Base-by-base conservation (phyloP, 2,113 vertebrate species). In the Dicaeum eximium region DNA sequence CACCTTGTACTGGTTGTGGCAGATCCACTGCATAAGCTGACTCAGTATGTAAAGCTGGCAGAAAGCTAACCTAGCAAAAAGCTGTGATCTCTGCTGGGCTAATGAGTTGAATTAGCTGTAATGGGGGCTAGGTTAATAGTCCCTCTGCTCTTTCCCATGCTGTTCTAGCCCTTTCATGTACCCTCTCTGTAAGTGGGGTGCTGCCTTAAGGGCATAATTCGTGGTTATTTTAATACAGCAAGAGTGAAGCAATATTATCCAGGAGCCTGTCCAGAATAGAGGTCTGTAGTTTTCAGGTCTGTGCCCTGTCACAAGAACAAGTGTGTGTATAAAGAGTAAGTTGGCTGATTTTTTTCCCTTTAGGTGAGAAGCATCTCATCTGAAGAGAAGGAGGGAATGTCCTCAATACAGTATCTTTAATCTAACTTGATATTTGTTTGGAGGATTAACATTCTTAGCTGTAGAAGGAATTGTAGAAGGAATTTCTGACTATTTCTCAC, bases 11-110 rank as follows among this genome's bases (percentile, higher is more conserved):
- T 50, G 48, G 86, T 50, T 64, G 16, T 44, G 65, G 42, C 50
- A 94, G 71, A 69, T 72, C 54, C 5, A 7, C 25, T 86, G 86
- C 42, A 24, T 42, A 80, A 92, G 82, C 90, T 94, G 93, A 88
- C 58, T 92, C 45, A 20, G 71, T 80, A 57, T 25, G 13, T 72
- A 72, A 77, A 54, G 67, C 79, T 75, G 81, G 47, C 64, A 86
- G 86, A 83, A 90, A 83, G 87, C 96, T 93, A 93, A 70, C 79
- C 45, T 80, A 86, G 86, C 82, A 83, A 83, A 94, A 94, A 70
- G 37, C n/a, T 22, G 81, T 21, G 38, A 62, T 92, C 80, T 94
- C 79, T 90, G 81, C 74, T 90, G 87, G 70, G n/a, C n/a, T 93
- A 82, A 65, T 86, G 66, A 87, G 70, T 66, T 88, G 66, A 84